A percentile compares a stretch with the other conserved stretches of the same genome.
phyloP scores from a whole-genome alignment of 2,113 vertebrate genomes.

The Lasiurus borealis region DNA sequence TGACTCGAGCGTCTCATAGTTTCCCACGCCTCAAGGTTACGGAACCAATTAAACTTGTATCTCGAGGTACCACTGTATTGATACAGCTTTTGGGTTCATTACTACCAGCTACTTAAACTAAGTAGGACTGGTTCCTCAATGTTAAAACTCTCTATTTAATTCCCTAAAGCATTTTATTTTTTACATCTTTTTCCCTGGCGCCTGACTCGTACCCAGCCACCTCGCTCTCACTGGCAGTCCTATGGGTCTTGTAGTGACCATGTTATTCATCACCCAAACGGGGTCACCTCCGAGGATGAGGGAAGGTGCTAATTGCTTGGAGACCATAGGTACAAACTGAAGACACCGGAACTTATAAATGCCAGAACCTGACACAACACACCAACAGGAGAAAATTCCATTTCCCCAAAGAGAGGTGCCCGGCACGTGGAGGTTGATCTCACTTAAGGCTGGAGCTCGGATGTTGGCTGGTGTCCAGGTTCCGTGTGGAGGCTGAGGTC shows the following conservation, averaged over 20 bases:
- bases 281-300: neutral
- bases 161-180: slow-evolving; percentile 31
- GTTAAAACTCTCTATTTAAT: slow-evolving; percentile 35
- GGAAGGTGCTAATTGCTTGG: neutral
- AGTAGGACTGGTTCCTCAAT: neutral
- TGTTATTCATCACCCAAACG: neutral
- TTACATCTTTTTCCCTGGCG: neutral
- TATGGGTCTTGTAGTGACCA: neutral
- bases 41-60: too few species aligned
- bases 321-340: neutral
- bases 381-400: neutral
- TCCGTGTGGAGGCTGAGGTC: neutral
- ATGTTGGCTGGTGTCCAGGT: neutral
- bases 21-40: too few species aligned
- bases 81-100: neutral
- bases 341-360: neutral
- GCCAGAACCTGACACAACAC: neutral
- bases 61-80: too few species aligned
- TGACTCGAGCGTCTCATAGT: too few species aligned
- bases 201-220: neutral
- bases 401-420: neutral
- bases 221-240: neutral
- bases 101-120: neutral
- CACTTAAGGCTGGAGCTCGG: neutral
- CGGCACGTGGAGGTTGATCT: neutral